Evolutionary conservation across 1,140 invertebrate species (phyloP).

Genomic region (Sinella curviseta): DNA sequence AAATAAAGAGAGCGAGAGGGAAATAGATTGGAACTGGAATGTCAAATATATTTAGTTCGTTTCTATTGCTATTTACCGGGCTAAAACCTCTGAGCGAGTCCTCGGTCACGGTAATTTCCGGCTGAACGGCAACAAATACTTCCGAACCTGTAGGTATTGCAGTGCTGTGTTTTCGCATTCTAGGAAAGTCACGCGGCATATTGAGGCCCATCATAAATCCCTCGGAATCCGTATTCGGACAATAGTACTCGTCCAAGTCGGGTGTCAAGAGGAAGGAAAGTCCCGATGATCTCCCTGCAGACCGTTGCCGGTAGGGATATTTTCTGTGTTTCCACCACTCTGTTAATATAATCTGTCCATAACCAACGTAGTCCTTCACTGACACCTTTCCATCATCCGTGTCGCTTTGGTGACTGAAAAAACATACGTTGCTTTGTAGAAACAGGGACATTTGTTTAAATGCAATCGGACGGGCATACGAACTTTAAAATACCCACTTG

Average conservation of each 20-base stretch:
- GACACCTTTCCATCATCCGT: too few relatives aligned
- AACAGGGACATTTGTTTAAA: too few relatives aligned
- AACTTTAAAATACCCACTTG: too few relatives aligned
- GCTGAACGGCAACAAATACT: conserved; percentile 34
- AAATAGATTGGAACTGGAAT: too few relatives aligned
- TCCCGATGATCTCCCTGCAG: not conserved
- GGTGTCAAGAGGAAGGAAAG: conserved; percentile 52
- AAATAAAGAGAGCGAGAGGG: not conserved
- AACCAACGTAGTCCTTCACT: too few relatives aligned
- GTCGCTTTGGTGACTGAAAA: too few relatives aligned
- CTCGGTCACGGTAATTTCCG: conserved; percentile 44
- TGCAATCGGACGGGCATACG: too few relatives aligned
- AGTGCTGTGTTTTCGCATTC: conserved; percentile 37
- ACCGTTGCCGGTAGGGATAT: not conserved
- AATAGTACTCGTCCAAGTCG: conserved; percentile 36
- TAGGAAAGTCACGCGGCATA: not conserved
- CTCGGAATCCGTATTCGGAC: not conserved
- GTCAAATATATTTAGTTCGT: too few relatives aligned
- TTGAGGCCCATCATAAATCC: not conserved
- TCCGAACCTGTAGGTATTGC: conserved; percentile 39
- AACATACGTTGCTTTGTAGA: too few relatives aligned
- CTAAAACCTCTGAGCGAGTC: not conserved
- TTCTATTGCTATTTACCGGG: too few relatives aligned
- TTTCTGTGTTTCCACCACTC: not conserved
- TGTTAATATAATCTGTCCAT: not conserved